Percentiles rank a stretch among this genome's conserved stretches.
Evolutionary conservation across 2,113 vertebrate species (phyloP).

Genomic region (Phoxinus phoxinus): DNA sequence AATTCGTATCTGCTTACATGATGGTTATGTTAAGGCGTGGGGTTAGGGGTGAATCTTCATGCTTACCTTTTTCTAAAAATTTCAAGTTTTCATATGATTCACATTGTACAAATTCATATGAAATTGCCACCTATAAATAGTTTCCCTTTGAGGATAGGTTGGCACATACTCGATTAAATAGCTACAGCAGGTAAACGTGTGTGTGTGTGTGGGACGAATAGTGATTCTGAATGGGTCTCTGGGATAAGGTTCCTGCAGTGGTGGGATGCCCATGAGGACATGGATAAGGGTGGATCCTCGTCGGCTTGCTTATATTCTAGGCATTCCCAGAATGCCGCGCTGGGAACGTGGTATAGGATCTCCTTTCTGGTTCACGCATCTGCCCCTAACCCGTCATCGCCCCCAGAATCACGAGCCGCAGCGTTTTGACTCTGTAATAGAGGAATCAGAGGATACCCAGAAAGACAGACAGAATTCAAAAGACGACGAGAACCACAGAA

Average conservation of each 20-base stretch:
- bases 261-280: slow-evolving; percentile 42
- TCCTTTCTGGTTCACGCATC: slow-evolving; percentile 61
- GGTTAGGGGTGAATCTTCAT: no score
- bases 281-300: slow-evolving; percentile 43
- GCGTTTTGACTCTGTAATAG: slow-evolving; percentile 40
- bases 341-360: slow-evolving; percentile 55
- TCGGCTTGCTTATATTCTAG: slow-evolving; percentile 55
- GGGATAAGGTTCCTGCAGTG: slow-evolving; percentile 43
- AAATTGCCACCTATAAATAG: no score
- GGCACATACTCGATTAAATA: background rate
- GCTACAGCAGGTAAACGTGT: background rate
- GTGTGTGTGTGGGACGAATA: background rate
- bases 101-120: no score
- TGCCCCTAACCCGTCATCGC: slow-evolving; percentile 66
- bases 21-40: no score
- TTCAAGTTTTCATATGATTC: no score
- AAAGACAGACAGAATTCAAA: slow-evolving; percentile 28
- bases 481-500: slow-evolving; percentile 63
- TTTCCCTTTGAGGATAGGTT: no score
- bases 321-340: slow-evolving; percentile 60
- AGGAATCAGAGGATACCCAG: slow-evolving; percentile 8
- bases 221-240: slow-evolving; percentile 2
- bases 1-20: no score
- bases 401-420: slow-evolving; percentile 63
- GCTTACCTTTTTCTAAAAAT: no score